Base-by-base conservation (phyloP, 1,140 invertebrate species). In the Epicauta chinensis region DNA sequence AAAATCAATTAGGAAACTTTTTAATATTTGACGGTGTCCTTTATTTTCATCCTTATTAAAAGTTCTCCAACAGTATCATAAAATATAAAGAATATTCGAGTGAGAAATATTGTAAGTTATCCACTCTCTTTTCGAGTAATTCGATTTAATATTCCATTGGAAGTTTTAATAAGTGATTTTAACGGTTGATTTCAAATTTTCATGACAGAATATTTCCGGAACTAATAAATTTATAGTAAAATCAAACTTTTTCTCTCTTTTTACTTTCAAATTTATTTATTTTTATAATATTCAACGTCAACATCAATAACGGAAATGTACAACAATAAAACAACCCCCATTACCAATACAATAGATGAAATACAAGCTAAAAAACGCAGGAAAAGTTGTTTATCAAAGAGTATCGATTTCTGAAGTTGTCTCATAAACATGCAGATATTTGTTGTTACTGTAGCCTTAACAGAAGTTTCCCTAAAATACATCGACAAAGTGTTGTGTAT, bases 381-480 rank as follows among this genome's bases (percentile, higher is more conserved):
- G n/a, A n/a, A n/a, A 23, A 23, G 42, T 29, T 38, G 30, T 43
- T 36, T 36, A 52, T 52, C 50, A 52, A 52, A 52, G 50, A 41
- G 35, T 51, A 51, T 51, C 32, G 30, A 7, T 16, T 36, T 36
- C 12, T 17, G 41, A 44, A 42, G 11, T 30, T 38, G 34, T 17
- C 50, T 52, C 40, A 52, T 52, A 44, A 52, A 52, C 50, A 52
- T 52, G 50, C 42, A 43, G 40, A 51, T 51, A 39, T 32, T 40
- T n/a, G n/a, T n/a, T n/a, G n/a, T n/a, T 23, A 7, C 7, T 16
- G 16, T 16, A 17, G 30, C n/a, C 40, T 16, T 41, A 29, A 17
- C 40, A 15, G 40, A 29, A 41, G 4, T 23, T 23, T 23, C 23
- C 7, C 23, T 23, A 23, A 5, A 23, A 5, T 7, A 3, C 23